Percentiles rank a stretch among this genome's conserved stretches.
Conservation (phyloP, 2,797 vertebrate genomes). For the Semotilus atromaculatus region DNA sequence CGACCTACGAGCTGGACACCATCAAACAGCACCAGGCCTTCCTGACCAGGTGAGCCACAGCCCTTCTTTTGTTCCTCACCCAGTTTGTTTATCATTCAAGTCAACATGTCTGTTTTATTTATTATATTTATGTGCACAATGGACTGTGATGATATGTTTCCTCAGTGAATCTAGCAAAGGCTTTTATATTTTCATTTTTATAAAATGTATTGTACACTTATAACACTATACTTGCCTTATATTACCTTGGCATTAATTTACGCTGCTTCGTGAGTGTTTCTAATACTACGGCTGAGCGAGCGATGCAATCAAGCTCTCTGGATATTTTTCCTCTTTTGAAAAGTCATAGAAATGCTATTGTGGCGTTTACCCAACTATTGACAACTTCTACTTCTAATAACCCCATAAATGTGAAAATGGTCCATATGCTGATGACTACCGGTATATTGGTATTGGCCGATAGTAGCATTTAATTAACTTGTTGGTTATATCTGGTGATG, state of each 20-base stretch:
- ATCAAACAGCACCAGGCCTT: conserved; percentile 98
- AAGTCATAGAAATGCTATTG: neutral
- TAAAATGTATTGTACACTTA: neutral
- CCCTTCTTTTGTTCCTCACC: neutral
- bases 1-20: conserved; percentile 95
- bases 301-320: neutral
- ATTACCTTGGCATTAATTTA: neutral
- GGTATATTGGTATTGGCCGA: neutral
- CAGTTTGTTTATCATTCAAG: neutral
- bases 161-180: neutral
- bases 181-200: neutral
- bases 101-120: neutral
- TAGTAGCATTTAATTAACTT: neutral
- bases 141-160: neutral
- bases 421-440: neutral
- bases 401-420: neutral
- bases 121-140: neutral
- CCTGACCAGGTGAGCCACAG: conserved; percentile 88
- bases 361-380: neutral
- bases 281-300: neutral
- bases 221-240: neutral
- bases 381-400: neutral
- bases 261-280: neutral
- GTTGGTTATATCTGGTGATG: neutral
- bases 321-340: neutral